Conservation (phyloP, 1,140 invertebrate genomes). For the Chelonus insularis region DNA sequence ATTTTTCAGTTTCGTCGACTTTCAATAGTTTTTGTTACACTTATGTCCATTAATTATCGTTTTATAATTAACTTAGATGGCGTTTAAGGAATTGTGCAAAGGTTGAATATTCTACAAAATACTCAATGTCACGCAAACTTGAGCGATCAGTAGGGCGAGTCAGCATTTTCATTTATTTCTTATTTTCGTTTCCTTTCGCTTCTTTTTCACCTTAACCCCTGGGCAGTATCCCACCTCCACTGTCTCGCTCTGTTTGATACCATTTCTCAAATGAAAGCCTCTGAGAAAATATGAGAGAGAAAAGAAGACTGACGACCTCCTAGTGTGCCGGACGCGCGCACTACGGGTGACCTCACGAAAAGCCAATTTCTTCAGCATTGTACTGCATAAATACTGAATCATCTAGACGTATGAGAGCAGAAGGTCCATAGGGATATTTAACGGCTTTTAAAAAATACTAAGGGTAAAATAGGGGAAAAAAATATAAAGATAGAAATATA, state of each 20-base stretch:
- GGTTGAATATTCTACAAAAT: too few relatives aligned
- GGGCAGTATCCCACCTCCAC: background rate
- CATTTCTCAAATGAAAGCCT: slow-evolving; percentile 3
- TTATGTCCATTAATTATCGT: too few relatives aligned
- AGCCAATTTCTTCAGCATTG: slow-evolving; percentile 52
- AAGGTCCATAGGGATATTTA: slow-evolving; percentile 41
- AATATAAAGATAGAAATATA: background rate
- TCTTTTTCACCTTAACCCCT: background rate
- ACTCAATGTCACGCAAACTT: too few relatives aligned
- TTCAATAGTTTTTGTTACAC: too few relatives aligned
- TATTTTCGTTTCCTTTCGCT: background rate
- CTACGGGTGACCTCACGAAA: slow-evolving; percentile 38
- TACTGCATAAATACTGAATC: slow-evolving; percentile 53
- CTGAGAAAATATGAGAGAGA: background rate
- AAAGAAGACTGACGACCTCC: slow-evolving; percentile 40
- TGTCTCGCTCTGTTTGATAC: slow-evolving; percentile 11
- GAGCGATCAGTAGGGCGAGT: too few relatives aligned
- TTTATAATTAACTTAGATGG: too few relatives aligned
- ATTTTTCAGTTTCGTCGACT: too few relatives aligned
- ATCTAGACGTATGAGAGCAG: slow-evolving; percentile 36
- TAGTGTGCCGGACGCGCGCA: slow-evolving; percentile 30
- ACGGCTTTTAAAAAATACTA: slow-evolving; percentile 44
- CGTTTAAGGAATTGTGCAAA: too few relatives aligned
- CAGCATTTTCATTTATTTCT: too few relatives aligned
- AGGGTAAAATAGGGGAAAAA: background rate